Base-by-base conservation (phyloP, 2,797 vertebrate genomes). In the Falco novaeseelandiae region DNA sequence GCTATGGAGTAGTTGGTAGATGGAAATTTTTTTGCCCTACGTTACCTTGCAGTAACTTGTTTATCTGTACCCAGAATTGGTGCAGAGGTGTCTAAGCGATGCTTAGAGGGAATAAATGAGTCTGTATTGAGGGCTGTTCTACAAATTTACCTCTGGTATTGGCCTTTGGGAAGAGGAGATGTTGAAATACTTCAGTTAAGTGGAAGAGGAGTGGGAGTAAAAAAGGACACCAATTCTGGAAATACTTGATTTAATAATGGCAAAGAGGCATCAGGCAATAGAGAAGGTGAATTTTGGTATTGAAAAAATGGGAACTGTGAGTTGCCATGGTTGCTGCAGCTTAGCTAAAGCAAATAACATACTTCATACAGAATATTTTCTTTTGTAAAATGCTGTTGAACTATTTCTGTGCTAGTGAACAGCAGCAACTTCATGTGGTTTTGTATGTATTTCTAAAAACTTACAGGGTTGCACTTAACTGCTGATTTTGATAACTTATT, bases 241-340 rank as follows among this genome's bases (percentile, higher is more conserved):
- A 92, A 51, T 62, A 57, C 2, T 90, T 77, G 71, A 72, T 79
- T 74, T 88, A 89, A 83, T 80, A 82, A 67, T 66, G 65, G 9
- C 25, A 70, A 88, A 80, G 57, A 84, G 17, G 18, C 38, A 59
- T 81, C 34, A 58, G 67, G 34, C 49, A 85, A 17, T 57, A 87
- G 25, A 72, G 14, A 87, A 92, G 65, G 42, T 55, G 25, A 40
- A 70, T 86, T 88, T 89, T 4, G 3, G 14, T 74, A 36, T 63
- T 86, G 66, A 51, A 89, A 91, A 90, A 92, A 49, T 48, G 23
- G 42, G 27, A 66, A 69, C 63, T 77, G 42, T 73, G 78, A 54
- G 84, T 92, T 97, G 74, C 72, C 69, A 89, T 95, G 92, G 90
- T 91, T 87, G 82, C 93, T 88, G 78, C 46, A 87, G 52, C 46